phyloP scores from a whole-genome alignment of 2,888 invertebrate species.

The Melanargia galathea region DNA sequence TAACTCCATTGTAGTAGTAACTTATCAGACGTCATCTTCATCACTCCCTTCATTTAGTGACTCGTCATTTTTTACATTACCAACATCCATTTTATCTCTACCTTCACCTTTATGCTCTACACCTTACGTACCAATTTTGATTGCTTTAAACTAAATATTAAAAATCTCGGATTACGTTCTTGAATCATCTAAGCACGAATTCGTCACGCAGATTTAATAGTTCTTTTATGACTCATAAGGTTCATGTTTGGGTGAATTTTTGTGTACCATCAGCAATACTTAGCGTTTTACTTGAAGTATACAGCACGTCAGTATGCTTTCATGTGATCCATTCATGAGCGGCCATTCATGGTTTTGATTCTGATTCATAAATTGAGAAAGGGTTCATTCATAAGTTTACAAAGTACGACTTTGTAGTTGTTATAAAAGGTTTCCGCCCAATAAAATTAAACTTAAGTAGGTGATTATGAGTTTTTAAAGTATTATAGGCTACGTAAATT shows the following conservation, averaged over 20 bases:
- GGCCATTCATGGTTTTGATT: constrained; percentile 61
- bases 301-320: constrained; percentile 60
- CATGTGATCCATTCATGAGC: constrained; percentile 64
- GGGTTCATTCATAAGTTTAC: constrained; percentile 46
- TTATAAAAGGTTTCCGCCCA: neutral
- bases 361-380: constrained; percentile 45
- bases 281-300: constrained; percentile 42
- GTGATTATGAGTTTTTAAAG: neutral
- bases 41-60: constrained; percentile 61
- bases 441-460: constrained; percentile 1
- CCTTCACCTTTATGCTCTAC: constrained; percentile 18
- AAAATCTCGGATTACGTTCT: constrained; percentile 21
- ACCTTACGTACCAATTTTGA: constrained; percentile 25
- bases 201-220: constrained; percentile 31
- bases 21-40: constrained; percentile 62
- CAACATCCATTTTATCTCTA: constrained; percentile 3
- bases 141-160: neutral
- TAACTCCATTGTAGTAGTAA: constrained; percentile 59
- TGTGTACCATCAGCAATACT: constrained; percentile 20
- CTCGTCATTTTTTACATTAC: constrained; percentile 47
- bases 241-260: constrained; percentile 25
- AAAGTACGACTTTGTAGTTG: constrained; percentile 13
- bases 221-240: constrained; percentile 33
- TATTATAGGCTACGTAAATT: neutral
- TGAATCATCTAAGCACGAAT: constrained; percentile 18